phyloP scores from a whole-genome alignment of 2,888 invertebrate species.

The Escarpia spicata region DNA sequence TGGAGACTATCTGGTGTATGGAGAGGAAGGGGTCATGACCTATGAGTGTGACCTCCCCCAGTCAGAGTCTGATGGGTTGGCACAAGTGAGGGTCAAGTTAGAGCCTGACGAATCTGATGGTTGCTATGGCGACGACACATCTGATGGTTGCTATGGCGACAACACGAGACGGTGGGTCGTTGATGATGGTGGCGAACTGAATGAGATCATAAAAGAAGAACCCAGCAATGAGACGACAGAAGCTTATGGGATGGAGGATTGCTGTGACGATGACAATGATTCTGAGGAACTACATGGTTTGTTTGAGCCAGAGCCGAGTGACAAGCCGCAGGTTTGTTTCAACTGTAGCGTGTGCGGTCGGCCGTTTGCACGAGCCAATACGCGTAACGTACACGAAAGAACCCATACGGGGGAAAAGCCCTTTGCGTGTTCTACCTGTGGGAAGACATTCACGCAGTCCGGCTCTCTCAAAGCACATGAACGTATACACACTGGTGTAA shows the following conservation, averaged over 20 bases:
- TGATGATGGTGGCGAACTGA: background rate
- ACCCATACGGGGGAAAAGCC: background rate
- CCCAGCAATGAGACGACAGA: background rate
- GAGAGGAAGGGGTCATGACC: background rate
- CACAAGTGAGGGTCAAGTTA: background rate
- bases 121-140: background rate
- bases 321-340: background rate
- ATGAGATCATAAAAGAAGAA: background rate
- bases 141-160: background rate
- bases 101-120: background rate
- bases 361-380: background rate
- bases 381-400: background rate
- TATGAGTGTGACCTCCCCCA: background rate
- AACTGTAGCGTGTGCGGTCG: background rate
- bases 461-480: background rate
- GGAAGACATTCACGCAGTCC: conserved; percentile 2
- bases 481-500: background rate
- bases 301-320: background rate
- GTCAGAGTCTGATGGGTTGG: background rate
- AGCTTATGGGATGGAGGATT: background rate
- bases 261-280: background rate
- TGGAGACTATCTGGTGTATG: background rate
- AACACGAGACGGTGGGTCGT: background rate
- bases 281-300: background rate
- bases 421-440: background rate